Percentiles rank a stretch among this genome's conserved stretches.
phyloP scores from a whole-genome alignment of 2,113 vertebrate genomes.

The Polypterus bichir region DNA sequence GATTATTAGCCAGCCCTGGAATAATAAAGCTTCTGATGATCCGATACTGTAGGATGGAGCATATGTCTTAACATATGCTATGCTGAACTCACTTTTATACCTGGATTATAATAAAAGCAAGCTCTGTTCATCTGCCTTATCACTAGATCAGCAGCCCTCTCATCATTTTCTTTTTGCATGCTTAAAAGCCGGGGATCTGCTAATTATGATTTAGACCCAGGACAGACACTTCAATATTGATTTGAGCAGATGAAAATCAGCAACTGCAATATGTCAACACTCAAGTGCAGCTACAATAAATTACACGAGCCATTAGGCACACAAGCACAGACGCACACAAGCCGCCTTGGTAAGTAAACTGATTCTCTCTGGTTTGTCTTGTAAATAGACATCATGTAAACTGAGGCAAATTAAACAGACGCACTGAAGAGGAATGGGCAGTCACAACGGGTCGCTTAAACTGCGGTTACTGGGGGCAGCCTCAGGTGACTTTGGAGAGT shows the following conservation, averaged over 20 bases:
- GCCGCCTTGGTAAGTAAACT: constrained; percentile 10
- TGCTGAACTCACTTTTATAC: constrained; percentile 6
- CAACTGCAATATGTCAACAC: constrained; percentile 44
- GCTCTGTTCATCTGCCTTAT: constrained; percentile 18
- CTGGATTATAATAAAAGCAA: constrained; percentile 17
- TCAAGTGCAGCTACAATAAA: constrained; percentile 30
- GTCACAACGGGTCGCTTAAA: no score
- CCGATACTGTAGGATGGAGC: constrained; percentile 10
- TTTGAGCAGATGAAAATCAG: constrained; percentile 41
- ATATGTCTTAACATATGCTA: constrained; percentile 28
- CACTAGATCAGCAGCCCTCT: constrained; percentile 1
- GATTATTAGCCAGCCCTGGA: constrained; percentile 19
- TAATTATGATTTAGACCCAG: constrained; percentile 7
- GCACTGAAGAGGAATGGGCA: no score
- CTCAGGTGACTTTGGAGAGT: no score
- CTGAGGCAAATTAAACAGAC: constrained; percentile 2
- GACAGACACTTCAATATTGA: constrained; percentile 21
- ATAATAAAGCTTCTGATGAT: constrained; percentile 13
- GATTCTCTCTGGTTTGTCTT: constrained; percentile 10
- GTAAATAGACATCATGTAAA: constrained; percentile 14
- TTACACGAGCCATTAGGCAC: constrained; percentile 26
- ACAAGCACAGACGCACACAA: constrained; percentile 15
- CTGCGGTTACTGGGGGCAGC: no score
- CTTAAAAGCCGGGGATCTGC: background rate
- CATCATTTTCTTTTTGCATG: constrained; percentile 8